Base-by-base conservation (phyloP, 2,888 invertebrate genomes). In the Eurytoma californica region DNA sequence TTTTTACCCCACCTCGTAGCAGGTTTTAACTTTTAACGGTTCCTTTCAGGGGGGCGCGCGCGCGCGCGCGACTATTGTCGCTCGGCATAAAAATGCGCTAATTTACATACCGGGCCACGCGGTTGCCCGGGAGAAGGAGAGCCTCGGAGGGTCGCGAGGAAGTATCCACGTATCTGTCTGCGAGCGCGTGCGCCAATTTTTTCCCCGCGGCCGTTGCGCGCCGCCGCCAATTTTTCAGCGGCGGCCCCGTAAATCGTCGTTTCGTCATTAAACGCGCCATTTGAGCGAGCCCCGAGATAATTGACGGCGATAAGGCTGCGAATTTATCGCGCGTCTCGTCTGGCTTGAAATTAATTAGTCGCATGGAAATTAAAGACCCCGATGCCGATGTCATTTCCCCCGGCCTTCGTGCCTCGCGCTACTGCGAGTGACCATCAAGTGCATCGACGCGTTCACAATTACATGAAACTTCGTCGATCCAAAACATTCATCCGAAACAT, bases 21-120 rank as follows among this genome's bases (percentile, higher is more conserved):
- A 88, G 88, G 89, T 89, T 89, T 89, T 85, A 86, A 86, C 87
- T 89, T 89, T 88, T 87, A 89, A 90, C 89, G 89, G 90, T 89
- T 86, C 87, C 84, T 84, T 84, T 82, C 78, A 76, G 83, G 84
- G 84, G 86, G 84, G 82, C 72, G 73, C 65, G 77, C 30, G 14
- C 18, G 57, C 57, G 81, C 72, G 80, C 69, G 79, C 78, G 82
- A 65, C 85, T 83, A 87, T 87, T 86, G 87, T 86, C 83, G 84
- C 84, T 49, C 51, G 55, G 55, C 51, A 80, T 83, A 85, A 86
- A 88, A 88, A 88, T 88, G 87, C 86, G 85, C 86, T 87, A 86
- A 90, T 90, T 90, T 88, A 86, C 89, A 90, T 89, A 88, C 80
- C 85, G 85, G 85, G 84, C 88, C 39, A 39, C 39, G 39, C 39